Evolutionary conservation across 2,113 vertebrate genomes (phyloP), one percentile per base, ranked within the genome.

Genomic region (Pungitius pungitius): DNA sequence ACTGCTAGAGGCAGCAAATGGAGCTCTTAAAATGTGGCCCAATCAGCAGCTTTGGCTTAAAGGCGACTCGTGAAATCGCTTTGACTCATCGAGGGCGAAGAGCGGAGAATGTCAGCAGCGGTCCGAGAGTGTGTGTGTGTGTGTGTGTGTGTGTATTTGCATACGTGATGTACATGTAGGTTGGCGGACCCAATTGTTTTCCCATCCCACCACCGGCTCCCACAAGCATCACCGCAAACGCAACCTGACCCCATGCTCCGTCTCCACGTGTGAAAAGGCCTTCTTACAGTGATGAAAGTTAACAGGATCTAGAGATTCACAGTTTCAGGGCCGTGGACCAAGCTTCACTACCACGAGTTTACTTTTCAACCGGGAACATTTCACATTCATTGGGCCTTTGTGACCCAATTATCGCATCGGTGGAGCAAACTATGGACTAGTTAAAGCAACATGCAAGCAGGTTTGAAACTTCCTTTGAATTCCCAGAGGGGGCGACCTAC

Each of bases 11-110:
- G 79, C 24, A 71, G 70, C 85, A 80, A 80, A 82, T 84, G 80
- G 83, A 78, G 69, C 67, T 69, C 77, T 84, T 61, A 82, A 78
- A 85, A 85, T 59, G 57, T 75, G 63, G 37, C 78, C 3, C 69
- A 75, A 75, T 87, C 85, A 89, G 85, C 87, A 89, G 73, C 69
- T 75, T 82, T 76, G 42, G 54, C 78, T 80, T 64, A 69, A 80
- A 24, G 20, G 76, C 68, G 39, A 67, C 26, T 45, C 67, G 24
- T 66, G 63, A 67, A 81, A 78, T 54, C 15, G 12, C 73, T 81
- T 49, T 39, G 37, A 61, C 67, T 61, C 54, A 69, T 18, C 8
- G 75, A 75, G 60, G 40, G 51, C 12, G 61, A 81, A 69, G 11
- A 49, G 24, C 1, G 2, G 45, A 26, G 10, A 33, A 57, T 27